Percentiles rank a stretch among this genome's conserved stretches.
These are phyloP conservation scores for Zeugodacus cucurbitae DNA, from an alignment of 1,140 invertebrate species.

Conservation along the genomic window DNA sequence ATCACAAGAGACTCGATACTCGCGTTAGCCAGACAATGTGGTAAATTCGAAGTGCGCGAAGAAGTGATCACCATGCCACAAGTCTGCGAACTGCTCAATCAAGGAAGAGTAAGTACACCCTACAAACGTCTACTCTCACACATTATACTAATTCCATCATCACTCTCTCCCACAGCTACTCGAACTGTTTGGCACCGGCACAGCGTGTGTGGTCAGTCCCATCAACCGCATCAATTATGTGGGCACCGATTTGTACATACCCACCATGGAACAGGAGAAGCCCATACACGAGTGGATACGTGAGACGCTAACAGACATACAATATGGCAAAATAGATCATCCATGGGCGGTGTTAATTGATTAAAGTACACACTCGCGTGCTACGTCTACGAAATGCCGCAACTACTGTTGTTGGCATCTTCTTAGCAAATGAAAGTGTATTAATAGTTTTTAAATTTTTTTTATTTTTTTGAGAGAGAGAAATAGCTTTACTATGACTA, in stretches of 20 bases:
- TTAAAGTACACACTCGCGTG: constrained; percentile 45
- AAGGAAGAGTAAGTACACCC: constrained; percentile 81
- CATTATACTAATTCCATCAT: not conserved
- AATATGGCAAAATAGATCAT: constrained; percentile 85
- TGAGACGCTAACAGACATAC: constrained; percentile 83
- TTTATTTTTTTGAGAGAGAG: not conserved
- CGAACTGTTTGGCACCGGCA: constrained; percentile 95
- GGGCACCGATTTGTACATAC: constrained; percentile 74
- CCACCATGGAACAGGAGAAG: constrained; percentile 78
- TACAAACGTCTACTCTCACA: not conserved
- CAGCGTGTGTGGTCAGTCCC: constrained; percentile 92
- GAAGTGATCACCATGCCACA: constrained; percentile 87
- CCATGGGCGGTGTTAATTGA: constrained; percentile 74
- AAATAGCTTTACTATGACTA: constrained; percentile 20
- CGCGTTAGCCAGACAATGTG: constrained; percentile 84
- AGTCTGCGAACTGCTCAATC: constrained; percentile 77
- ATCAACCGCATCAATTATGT: constrained; percentile 83
- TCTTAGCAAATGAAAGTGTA: constrained; percentile 20
- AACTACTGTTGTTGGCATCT: not conserved
- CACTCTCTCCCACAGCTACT: constrained; percentile 73
- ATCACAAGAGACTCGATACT: constrained; percentile 91
- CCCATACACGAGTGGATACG: constrained; percentile 77
- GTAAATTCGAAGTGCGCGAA: constrained; percentile 88
- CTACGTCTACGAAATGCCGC: not conserved
- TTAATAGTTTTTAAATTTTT: constrained; percentile 42